Conservation (phyloP, 2,888 invertebrate genomes). For the Himalopsyche anomala region DNA sequence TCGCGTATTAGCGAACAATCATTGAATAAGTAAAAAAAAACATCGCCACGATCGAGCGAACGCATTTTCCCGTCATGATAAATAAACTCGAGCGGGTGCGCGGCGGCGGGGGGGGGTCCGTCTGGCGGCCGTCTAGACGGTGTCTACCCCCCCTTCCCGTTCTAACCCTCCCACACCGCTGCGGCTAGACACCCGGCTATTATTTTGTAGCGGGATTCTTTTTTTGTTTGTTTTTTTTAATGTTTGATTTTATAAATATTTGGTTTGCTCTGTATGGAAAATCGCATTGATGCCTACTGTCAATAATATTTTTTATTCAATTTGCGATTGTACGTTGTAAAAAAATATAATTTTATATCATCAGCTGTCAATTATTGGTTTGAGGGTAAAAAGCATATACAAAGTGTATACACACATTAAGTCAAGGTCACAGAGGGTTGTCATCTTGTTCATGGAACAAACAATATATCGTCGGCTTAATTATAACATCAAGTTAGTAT, state of each 20-base stretch:
- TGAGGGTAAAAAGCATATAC: no score
- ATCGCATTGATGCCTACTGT: background rate
- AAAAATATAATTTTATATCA: no score
- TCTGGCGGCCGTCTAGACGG: constrained; percentile 60
- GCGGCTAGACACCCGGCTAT: constrained; percentile 36
- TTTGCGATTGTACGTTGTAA: no score
- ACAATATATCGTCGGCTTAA: no score
- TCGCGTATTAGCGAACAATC: constrained; percentile 33
- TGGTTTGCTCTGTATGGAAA: constrained; percentile 27
- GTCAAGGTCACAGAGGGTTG: no score
- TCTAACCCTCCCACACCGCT: constrained; percentile 45
- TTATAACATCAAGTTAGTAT: no score
- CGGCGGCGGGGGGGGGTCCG: constrained; percentile 53
- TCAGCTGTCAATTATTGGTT: no score
- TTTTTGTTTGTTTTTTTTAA: constrained; percentile 43
- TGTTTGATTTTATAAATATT: constrained; percentile 40
- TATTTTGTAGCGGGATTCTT: constrained; percentile 39
- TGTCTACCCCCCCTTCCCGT: constrained; percentile 47
- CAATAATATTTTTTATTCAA: background rate
- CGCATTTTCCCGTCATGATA: constrained; percentile 41
- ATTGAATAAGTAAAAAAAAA: constrained; percentile 11
- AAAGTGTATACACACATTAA: no score
- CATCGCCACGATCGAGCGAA: constrained; percentile 40
- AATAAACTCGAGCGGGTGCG: constrained; percentile 47
- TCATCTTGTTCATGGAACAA: no score